Base-by-base conservation (phyloP, 2,797 vertebrate genomes). In the Cyprinodon diabolis region DNA sequence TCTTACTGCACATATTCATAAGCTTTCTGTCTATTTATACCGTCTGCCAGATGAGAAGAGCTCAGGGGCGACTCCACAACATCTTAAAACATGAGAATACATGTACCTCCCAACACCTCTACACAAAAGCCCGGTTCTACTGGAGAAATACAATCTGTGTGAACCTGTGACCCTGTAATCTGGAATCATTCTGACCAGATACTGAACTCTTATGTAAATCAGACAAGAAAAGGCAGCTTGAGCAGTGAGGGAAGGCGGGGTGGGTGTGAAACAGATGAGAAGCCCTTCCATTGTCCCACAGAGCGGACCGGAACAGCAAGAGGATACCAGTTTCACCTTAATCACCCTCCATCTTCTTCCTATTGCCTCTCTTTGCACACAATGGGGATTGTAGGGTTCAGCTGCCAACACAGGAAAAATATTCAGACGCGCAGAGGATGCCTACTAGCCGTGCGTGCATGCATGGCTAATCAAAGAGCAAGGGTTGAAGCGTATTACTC, bases 361-460 rank as follows among this genome's bases (percentile, higher is more conserved):
- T 94, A 93, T 94, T 94, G 89, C 87, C 87, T 86, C 90, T 91
- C 89, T 80, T 71, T 56, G 75, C 74, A 75, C 66, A 91, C 89
- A 89, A 80, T 84, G 77, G 83, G 6, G 51, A 49, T 66, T 55
- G 70, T 62, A 69, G 67, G 67, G 73, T 77, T 87, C 62, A 73
- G 63, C 23, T 7, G 19, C 63, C 13, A 69, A 79, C 80, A 84
- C 72, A 76, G 71, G 66, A 71, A 72, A 30, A 23, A 17, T 55
- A 62, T 60, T 43, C 37, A 37, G 14, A 40, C 62, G 63, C 54
- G 69, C 66, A 84, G 75, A 84, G 76, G 81, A 85, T 55, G 40
- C 57, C 40, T 57, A 71, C 54, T 68, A 19, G 47, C 19, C 43
- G 40, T 60, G 51, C 57, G 69, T 47, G 72, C 56, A 73, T 47